Base-by-base conservation (phyloP, 2,888 invertebrate species). In the Gastracanthus pulcherrimus region DNA sequence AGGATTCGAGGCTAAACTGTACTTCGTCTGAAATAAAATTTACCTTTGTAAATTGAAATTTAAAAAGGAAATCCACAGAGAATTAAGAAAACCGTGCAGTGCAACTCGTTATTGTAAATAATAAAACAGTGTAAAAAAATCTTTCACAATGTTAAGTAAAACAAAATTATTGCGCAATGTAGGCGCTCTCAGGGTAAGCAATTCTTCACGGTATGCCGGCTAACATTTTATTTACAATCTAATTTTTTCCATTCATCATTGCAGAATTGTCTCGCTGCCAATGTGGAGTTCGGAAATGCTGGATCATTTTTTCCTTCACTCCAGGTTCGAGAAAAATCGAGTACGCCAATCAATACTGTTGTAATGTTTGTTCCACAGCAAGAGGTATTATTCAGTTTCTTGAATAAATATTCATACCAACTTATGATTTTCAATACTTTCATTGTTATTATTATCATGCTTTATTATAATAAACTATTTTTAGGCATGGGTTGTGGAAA, bases 361-460 rank as follows among this genome's bases (percentile, higher is more conserved):
- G 93, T 99, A 78, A 96, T 99, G 95, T 99, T 99, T 93, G 99
- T 99, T 29, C 99, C 99, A 3, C 99, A 99, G 92, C 99, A 99
- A 94, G 99, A 99, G 94, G 98, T 96, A 92, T 26, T 31, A 31
- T 41, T 64, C 69, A 38, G 38, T 38, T 83, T 69, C 6, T 19
- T 41, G 5, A 60, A 51, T 13, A 64, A 84, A 55, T 36, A 67
- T 55, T 70, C 29, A 38, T 51, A n/a, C n/a, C 41, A 71, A 58
- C n/a, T 34, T n/a, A n/a, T 38, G n/a, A 36, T 31, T 71, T 58
- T 45, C n/a, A n/a, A n/a, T 80, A 2, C 3, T 34, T 76, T 69
- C 45, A 38, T 11, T 34, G 16, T 55, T 16, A 78, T n/a, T 60
- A 55, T 58, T 72, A 29, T 69, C 55, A 45, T 31, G 16, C 19